These are phyloP conservation scores for Clarias laeviceps DNA, from an alignment of 2,797 vertebrate genomes.

Conservation along the genomic window DNA sequence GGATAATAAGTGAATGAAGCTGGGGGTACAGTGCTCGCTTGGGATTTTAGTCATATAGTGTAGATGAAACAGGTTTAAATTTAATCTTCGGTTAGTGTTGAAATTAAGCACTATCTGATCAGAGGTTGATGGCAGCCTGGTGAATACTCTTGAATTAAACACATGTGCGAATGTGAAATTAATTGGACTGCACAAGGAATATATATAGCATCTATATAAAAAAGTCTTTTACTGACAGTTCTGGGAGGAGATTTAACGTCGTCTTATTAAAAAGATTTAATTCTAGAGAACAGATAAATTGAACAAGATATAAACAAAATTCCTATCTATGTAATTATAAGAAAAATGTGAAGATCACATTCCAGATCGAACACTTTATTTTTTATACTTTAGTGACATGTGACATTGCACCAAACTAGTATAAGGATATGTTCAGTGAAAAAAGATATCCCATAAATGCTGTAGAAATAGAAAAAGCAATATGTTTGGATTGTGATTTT, in stretches of 20 bases:
- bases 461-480: neutral
- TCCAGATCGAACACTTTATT: neutral
- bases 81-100: no score
- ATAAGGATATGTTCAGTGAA: neutral
- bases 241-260: neutral
- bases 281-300: constrained; percentile 14
- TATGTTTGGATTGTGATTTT: neutral
- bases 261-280: neutral
- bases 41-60: neutral
- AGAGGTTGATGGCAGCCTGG: neutral
- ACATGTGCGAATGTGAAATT: neutral
- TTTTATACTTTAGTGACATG: neutral
- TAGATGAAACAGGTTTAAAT: neutral
- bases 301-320: neutral
- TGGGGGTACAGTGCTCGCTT: neutral
- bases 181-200: neutral
- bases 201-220: neutral
- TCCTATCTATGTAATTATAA: neutral
- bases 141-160: neutral
- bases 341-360: neutral
- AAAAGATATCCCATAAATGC: neutral
- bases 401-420: neutral
- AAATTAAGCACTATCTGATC: neutral
- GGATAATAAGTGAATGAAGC: neutral
- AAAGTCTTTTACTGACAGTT: neutral